phyloP scores from a whole-genome alignment of 2,888 invertebrate species.

The Helleia helle region DNA sequence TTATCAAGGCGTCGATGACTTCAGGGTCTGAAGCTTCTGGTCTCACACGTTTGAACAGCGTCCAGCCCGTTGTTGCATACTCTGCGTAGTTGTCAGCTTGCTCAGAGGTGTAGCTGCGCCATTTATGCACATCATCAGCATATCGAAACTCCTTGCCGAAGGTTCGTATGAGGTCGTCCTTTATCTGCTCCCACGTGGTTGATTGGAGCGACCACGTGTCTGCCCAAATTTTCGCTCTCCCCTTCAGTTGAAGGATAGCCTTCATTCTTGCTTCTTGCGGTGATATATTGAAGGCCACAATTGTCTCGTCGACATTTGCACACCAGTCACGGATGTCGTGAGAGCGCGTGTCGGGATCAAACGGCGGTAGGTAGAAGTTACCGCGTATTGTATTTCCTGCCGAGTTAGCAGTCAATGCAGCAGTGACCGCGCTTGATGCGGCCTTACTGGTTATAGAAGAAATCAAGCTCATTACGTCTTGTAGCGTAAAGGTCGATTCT shows the following conservation, averaged over 20 bases:
- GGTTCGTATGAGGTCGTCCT: conserved; percentile 16
- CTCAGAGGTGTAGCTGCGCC: too few species aligned
- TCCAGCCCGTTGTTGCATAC: conserved; percentile 18
- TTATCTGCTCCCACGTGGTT: conserved; percentile 18
- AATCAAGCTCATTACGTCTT: background rate
- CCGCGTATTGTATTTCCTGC: too few species aligned
- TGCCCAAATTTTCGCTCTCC: conserved; percentile 19
- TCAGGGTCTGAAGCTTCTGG: too few species aligned
- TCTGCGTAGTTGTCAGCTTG: conserved; percentile 18
- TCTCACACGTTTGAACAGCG: conserved; percentile 12
- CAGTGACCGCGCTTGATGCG: background rate
- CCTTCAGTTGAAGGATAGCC: conserved; percentile 17
- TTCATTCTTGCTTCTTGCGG: conserved; percentile 19
- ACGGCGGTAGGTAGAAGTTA: too few species aligned
- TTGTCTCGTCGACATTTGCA: background rate
- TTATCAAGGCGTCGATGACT: too few species aligned
- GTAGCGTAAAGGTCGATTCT: background rate
- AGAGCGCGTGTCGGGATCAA: too few species aligned
- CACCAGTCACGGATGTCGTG: background rate
- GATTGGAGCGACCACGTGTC: conserved; percentile 20
- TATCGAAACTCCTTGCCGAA: conserved; percentile 19
- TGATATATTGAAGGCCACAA: conserved; percentile 2
- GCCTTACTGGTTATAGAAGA: too few species aligned
- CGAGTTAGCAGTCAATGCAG: background rate
- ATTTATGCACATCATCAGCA: conserved; percentile 13